Evolutionary conservation across 2,888 invertebrate species (phyloP), one percentile per base, ranked within the genome.

Genomic region (Hedychridium roseum): DNA sequence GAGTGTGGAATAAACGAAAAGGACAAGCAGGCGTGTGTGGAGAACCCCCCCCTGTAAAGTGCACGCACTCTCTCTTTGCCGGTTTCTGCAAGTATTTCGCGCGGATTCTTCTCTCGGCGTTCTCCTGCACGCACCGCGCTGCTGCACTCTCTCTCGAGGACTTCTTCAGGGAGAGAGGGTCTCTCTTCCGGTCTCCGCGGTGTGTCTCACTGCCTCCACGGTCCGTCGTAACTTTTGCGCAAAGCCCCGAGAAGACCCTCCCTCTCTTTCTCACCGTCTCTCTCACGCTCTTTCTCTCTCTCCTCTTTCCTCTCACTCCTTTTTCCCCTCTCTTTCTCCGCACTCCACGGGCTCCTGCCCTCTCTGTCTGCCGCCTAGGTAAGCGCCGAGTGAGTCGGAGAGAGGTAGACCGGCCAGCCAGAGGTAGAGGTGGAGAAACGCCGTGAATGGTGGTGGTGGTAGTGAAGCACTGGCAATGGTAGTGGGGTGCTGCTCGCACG

Each of bases 211-310:
- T 65, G 64, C 56, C n/a, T 70, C 62, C 63, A 62, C 66, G 66
- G 65, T 62, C 56, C 62, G 63, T 64, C 65, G 66, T 69, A 69
- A 72, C 70, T 74, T 74, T 74, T 74, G 74, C 74, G 74, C 74
- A 74, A 74, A 74, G 67, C 68, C 57, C 28, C 40, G n/a, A n/a
- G n/a, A 51, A 48, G 64, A 60, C 66, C 65, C 53, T 58, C 61
- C 60, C 65, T 60, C 51, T 55, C 57, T 63, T 59, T 64, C 52
- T 60, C 56, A 56, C 61, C 50, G 54, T 57, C 50, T 54, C 51
- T 57, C 42, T 41, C 37, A 35, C 46, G 42, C 51, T 44, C 30
- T 45, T 37, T 48, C 40, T 52, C 41, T 41, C 45, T 39, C 43
- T 36, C 30, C 30, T 32, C 38, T 21, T 17, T 18, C 11, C 28